Percentiles rank a stretch among this genome's conserved stretches.
phyloP scores from a whole-genome alignment of 2,888 invertebrate genomes.

The Tetramorium bicarinatum region DNA sequence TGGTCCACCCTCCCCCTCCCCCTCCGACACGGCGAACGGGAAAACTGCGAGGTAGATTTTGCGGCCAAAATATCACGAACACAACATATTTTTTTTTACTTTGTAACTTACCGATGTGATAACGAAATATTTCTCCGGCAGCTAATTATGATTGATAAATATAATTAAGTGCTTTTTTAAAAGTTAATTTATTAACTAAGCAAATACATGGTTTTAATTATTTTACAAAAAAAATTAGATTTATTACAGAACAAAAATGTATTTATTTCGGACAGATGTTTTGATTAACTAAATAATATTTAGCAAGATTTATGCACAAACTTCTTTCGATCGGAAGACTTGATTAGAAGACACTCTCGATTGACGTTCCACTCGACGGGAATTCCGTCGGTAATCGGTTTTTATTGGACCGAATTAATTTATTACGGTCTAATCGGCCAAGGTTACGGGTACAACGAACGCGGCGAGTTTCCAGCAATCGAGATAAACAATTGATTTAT shows the following conservation, averaged over 20 bases:
- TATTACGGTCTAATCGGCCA: conserved; percentile 68
- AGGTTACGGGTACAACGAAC: conserved; percentile 57
- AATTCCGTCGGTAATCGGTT: conserved; percentile 68
- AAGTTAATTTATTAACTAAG: not conserved
- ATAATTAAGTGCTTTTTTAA: not conserved
- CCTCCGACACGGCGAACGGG: not conserved
- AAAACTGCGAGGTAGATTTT: not conserved
- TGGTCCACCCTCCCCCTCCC: conserved; percentile 11
- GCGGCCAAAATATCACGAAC: not conserved
- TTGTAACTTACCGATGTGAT: not conserved
- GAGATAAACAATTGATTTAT: conserved; percentile 70
- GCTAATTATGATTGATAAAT: not conserved
- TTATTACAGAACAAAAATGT: not conserved
- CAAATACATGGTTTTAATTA: not conserved
- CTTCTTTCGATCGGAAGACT: conserved; percentile 2
- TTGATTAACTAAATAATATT: not conserved
- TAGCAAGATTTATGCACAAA: not conserved
- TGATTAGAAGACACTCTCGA: conserved; percentile 37
- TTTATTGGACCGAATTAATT: conserved; percentile 74
- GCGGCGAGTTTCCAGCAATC: conserved; percentile 56
- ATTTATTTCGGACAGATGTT: not conserved
- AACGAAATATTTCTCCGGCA: not conserved
- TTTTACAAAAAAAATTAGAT: not conserved
- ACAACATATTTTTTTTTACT: too few species aligned
- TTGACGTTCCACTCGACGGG: conserved; percentile 68